A percentile compares a stretch with the other conserved stretches of the same genome.
phyloP scores from a whole-genome alignment of 2,797 vertebrate genomes.

The Crenuchus spilurus region DNA sequence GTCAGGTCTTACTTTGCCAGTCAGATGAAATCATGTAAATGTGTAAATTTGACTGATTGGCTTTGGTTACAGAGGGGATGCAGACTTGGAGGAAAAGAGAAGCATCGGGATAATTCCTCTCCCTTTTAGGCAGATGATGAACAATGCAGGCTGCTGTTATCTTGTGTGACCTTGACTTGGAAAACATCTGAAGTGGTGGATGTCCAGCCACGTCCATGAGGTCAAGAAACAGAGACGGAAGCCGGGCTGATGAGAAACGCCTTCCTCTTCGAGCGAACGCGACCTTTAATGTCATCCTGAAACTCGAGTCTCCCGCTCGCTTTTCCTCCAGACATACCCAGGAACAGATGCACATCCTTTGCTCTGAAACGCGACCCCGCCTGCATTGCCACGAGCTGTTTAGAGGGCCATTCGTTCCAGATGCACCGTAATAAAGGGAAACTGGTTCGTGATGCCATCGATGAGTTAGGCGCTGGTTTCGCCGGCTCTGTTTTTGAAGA shows the following conservation, averaged over 20 bases:
- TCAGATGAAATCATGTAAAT: not conserved
- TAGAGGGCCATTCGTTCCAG: slow-evolving; percentile 61
- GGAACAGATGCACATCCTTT: slow-evolving; percentile 71
- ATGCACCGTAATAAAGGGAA: slow-evolving; percentile 66
- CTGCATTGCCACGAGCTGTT: slow-evolving; percentile 34
- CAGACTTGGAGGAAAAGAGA: not conserved
- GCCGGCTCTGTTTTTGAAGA: slow-evolving; percentile 4
- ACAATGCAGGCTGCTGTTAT: slow-evolving; percentile 20
- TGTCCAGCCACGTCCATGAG: slow-evolving; percentile 55
- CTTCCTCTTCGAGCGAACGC: slow-evolving; percentile 65
- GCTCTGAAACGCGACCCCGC: slow-evolving; percentile 56
- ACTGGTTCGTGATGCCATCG: slow-evolving; percentile 38
- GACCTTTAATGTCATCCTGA: slow-evolving; percentile 67
- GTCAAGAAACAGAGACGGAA: slow-evolving; percentile 65
- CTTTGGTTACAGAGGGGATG: not conserved
- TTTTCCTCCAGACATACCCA: slow-evolving; percentile 60
- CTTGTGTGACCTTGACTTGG: not conserved
- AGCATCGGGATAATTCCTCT: not conserved
- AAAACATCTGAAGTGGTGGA: not conserved
- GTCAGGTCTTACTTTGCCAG: not conserved
- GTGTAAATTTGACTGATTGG: not conserved
- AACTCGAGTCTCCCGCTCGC: slow-evolving; percentile 61
- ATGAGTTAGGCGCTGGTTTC: slow-evolving; percentile 13
- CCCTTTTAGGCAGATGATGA: slow-evolving; percentile 19
- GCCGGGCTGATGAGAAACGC: slow-evolving; percentile 57